Conservation (phyloP, 1,140 invertebrate species). For the Dufourea novaeangliae region DNA sequence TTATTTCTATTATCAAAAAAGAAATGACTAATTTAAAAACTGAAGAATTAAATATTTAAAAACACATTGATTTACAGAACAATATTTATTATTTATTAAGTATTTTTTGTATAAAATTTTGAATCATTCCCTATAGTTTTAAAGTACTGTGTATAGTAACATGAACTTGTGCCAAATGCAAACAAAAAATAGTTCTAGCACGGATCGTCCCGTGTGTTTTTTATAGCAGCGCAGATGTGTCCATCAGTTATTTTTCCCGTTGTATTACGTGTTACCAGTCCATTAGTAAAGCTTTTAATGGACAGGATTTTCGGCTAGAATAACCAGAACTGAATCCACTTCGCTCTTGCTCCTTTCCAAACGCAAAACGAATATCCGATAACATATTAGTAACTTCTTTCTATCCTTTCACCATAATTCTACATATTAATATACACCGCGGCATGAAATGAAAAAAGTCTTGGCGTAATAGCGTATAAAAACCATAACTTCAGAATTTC, state of each 20-base stretch:
- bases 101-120: no score
- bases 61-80: no score
- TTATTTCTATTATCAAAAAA: neutral
- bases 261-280: slow-evolving; percentile 46
- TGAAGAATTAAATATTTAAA: no score
- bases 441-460: neutral
- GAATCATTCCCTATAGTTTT: no score
- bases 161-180: neutral
- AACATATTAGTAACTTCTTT: slow-evolving; percentile 11
- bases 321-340: slow-evolving; percentile 52
- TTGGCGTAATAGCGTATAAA: neutral
- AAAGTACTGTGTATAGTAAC: neutral
- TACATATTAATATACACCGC: neutral
- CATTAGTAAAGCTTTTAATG: slow-evolving; percentile 58
- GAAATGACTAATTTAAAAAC: neutral
- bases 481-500: neutral
- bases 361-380: slow-evolving; percentile 43
- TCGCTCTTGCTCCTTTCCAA: slow-evolving; percentile 33
- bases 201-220: slow-evolving; percentile 12
- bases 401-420: neutral
- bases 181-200: slow-evolving; percentile 17
- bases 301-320: slow-evolving; percentile 43
- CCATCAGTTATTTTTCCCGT: slow-evolving; percentile 37
- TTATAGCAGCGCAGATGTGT: slow-evolving; percentile 33
- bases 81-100: no score